phyloP scores from a whole-genome alignment of 2,797 vertebrate genomes.

The Limosa lapponica region DNA sequence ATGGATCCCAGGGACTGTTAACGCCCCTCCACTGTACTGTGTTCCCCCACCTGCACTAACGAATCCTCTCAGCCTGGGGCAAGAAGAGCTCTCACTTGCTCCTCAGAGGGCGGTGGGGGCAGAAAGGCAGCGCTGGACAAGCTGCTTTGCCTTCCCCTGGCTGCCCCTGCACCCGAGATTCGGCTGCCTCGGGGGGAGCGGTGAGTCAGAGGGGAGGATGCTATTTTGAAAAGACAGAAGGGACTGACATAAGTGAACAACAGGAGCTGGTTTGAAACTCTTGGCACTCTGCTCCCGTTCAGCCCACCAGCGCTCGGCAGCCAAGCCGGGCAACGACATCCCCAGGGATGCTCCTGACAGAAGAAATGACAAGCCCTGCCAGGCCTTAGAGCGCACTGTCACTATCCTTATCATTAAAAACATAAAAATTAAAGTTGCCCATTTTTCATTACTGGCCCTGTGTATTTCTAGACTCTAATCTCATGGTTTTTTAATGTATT shows the following conservation, averaged over 20 bases:
- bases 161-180: neutral
- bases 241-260: constrained; percentile 4
- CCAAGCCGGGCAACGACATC: neutral
- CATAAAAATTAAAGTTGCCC: neutral
- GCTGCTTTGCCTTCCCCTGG: neutral
- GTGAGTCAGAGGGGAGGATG: neutral
- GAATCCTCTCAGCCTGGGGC: neutral
- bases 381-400: neutral
- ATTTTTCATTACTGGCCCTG: neutral
- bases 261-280: neutral
- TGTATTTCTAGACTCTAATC: neutral
- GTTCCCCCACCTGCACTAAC: neutral
- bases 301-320: neutral
- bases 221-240: neutral
- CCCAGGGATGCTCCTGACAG: neutral
- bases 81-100: fast-evolving
- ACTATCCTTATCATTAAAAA: neutral
- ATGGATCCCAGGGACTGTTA: neutral
- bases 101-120: neutral
- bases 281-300: neutral
- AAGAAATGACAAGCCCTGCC: neutral
- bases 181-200: fast-evolving
- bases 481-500: neutral
- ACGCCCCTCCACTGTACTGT: neutral
- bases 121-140: fast-evolving